Percentiles rank a stretch among this genome's conserved stretches.
phyloP scores from a whole-genome alignment of 2,888 invertebrate species.

The Empis livida region DNA sequence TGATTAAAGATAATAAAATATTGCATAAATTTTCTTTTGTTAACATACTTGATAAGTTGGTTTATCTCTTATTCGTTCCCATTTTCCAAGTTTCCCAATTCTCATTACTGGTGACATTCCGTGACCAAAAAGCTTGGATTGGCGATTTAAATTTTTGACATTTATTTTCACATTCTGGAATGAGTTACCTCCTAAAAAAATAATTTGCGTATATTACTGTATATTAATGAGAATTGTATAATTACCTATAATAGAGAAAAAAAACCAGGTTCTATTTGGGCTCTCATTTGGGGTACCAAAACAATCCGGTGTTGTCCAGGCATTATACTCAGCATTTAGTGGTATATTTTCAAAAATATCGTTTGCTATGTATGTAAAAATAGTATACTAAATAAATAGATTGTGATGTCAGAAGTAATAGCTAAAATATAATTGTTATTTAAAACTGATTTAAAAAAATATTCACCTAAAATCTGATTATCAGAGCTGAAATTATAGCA shows the following conservation, averaged over 20 bases:
- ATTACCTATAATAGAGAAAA: conserved; percentile 61
- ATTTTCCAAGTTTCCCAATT: conserved; percentile 62
- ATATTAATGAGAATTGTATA: background rate
- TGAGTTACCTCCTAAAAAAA: conserved; percentile 36
- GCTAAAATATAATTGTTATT: too few relatives aligned
- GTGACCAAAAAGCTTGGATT: conserved; percentile 81
- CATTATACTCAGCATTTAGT: conserved; percentile 61
- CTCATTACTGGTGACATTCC: conserved; percentile 78
- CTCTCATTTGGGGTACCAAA: conserved; percentile 77
- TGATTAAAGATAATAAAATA: background rate
- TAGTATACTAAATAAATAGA: too few relatives aligned
- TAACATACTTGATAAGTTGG: conserved; percentile 58
- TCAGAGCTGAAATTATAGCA: too few relatives aligned
- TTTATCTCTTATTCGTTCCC: conserved; percentile 73
- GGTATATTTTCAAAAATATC: background rate
- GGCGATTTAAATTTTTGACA: conserved; percentile 76
- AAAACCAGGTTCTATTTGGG: conserved; percentile 85
- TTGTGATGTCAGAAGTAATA: too few relatives aligned
- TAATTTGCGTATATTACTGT: background rate
- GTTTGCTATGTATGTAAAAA: too few relatives aligned
- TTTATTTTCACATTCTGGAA: conserved; percentile 58
- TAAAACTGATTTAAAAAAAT: too few relatives aligned
- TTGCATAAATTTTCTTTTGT: too few relatives aligned
- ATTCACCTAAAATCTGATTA: too few relatives aligned
- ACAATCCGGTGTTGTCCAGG: conserved; percentile 86